A percentile compares a stretch with the other conserved stretches of the same genome.
Evolutionary conservation across 2,113 vertebrate species (phyloP).

Genomic region (Chamaea fasciata): DNA sequence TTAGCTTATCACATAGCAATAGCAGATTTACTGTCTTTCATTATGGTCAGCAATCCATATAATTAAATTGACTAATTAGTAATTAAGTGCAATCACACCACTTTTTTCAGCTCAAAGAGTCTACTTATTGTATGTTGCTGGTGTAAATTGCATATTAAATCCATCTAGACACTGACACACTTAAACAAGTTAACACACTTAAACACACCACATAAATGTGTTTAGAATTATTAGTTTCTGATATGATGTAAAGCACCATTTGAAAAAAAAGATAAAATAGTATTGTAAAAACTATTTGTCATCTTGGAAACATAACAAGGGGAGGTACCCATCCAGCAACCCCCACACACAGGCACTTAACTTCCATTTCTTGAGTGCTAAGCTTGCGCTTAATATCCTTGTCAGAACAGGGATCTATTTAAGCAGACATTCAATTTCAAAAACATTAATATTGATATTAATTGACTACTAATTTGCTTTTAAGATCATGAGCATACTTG

Average conservation of each 20-base stretch:
- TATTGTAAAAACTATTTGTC: neutral
- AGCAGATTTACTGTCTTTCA: constrained; percentile 54
- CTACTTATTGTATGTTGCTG: constrained; percentile 61
- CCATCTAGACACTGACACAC: constrained; percentile 56
- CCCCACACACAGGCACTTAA: neutral
- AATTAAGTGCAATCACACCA: constrained; percentile 67
- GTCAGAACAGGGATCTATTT: neutral
- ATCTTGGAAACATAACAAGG: neutral
- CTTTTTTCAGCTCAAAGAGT: constrained; percentile 63
- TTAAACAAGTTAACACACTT: constrained; percentile 36
- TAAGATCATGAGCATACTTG: neutral
- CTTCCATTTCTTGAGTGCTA: neutral
- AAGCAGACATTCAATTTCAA: neutral
- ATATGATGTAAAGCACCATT: neutral
- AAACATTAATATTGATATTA: neutral
- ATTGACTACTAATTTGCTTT: neutral
- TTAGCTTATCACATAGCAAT: constrained; percentile 41
- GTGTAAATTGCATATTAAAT: constrained; percentile 68
- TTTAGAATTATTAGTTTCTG: constrained; percentile 47
- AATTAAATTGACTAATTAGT: constrained; percentile 65
- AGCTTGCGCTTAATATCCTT: neutral
- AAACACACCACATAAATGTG: constrained; percentile 24
- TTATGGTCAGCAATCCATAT: constrained; percentile 68
- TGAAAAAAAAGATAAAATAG: neutral
- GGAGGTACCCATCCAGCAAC: neutral